Evolutionary conservation across 2,888 invertebrate genomes (phyloP), one percentile per base, ranked within the genome.

Genomic region (Philopedon plagiatum): DNA sequence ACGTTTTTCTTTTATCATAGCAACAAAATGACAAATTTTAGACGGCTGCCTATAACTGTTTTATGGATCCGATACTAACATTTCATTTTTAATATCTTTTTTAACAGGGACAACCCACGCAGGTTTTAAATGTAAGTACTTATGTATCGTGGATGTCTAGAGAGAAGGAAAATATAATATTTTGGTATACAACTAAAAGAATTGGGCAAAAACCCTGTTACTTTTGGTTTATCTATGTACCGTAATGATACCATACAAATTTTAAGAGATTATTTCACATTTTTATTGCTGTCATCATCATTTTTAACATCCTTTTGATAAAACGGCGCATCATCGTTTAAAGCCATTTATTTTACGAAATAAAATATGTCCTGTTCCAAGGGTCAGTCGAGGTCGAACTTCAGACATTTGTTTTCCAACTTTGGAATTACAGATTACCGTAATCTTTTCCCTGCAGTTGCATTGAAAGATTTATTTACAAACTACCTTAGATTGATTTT

Each of bases 351-450:
- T 64, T 41, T 19, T 19, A 9, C 49, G n/a, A 41, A 37, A 56
- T 64, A 54, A 64, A 54, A 64, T 64, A 64, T 64, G 64, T 54
- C 54, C 19, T 34, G 13, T 51, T 54, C 34, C 34, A 21, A 54
- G 54, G 64, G 64, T 64, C 64, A 64, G 51, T 13, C 29, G 29
- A 13, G 51, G 51, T 54, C 51, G 29, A 54, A 54, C 51, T 54
- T 54, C 29, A 29, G 15, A 15, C 51, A 64, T 64, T 64, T 64
- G 54, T 64, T 39, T 54, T 41, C 56, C 37, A 49, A 64, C 64
- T 64, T 64, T 56, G 37, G 54, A 64, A 64, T 64, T 64, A 64
- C 54, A 64, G 64, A 64, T 64, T 64, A 54, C 56, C 23, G 39
- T 64, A 64, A 64, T 64, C 64, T 41, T 64, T 62, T 29, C n/a